Base-by-base conservation (phyloP, 1,140 invertebrate species). In the Euglossa dilemma region DNA sequence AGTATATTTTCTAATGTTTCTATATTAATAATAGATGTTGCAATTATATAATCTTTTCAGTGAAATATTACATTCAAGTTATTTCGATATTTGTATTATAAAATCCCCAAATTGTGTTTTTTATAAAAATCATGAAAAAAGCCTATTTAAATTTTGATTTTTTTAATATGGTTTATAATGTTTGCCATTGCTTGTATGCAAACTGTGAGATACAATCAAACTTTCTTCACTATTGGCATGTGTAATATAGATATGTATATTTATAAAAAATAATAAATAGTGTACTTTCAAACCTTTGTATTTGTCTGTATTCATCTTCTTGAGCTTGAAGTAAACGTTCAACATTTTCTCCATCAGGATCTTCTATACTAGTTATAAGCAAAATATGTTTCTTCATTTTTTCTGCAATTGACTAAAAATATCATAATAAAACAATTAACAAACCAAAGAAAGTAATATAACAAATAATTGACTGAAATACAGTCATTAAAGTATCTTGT, bases 321-420 rank as follows among this genome's bases (percentile, higher is more conserved):
- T 93, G 91, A 64, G 89, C 90, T 86, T 93, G 92, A 61, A 93
- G 86, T 36, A 94, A 86, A n/a, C 89, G 87, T 59, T 95, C 88
- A 28, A 90, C 91, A 78, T 95, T 95, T 57, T 94, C 94, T 59
- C 94, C 93, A 63, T 92, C 93, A 78, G 80, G 75, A 91, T 92
- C 92, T 84, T 94, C 93, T 72, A 92, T 85, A 93, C 92, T 92
- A 80, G 92, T 83, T 87, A 92, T 90, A 84, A 95, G 93, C 71
- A 97, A 95, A 93, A 97, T 95, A 88, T 97, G 95, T 43, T 95
- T 96, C 84, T 97, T 97, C 95, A 97, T 97, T 91, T 97, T 97
- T 64, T 96, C 95, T 52, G 96, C 96, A 66, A 98, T 95, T 54
- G 89, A 88, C 93, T 94, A 73, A 0, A 88, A 89, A 78, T 20